Conservation (phyloP, 2,797 vertebrate genomes). For the Urocyon cinereoargenteus region DNA sequence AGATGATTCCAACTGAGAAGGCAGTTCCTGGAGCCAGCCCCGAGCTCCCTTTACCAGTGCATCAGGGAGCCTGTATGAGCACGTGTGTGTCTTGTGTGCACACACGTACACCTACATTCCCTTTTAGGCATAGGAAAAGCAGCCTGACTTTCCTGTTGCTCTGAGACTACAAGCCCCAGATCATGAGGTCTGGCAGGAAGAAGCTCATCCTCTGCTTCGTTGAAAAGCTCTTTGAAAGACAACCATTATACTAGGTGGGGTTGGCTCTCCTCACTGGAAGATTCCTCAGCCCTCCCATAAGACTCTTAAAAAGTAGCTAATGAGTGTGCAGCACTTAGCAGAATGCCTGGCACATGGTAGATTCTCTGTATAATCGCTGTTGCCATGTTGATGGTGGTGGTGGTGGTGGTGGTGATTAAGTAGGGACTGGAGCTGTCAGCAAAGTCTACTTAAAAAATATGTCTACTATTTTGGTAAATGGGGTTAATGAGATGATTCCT, state of each 20-base stretch:
- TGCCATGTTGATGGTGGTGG: background rate
- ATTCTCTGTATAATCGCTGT: background rate
- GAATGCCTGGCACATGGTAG: background rate
- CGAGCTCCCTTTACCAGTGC: background rate
- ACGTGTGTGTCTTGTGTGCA: accelerated
- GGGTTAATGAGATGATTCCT: background rate
- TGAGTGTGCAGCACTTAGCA: background rate
- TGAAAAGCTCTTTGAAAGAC: background rate
- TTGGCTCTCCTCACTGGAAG: background rate
- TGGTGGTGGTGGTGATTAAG: background rate
- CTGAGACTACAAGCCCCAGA: background rate
- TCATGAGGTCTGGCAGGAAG: background rate
- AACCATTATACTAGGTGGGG: background rate
- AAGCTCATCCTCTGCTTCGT: background rate
- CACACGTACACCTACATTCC: background rate
- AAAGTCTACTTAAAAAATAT: background rate
- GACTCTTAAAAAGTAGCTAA: background rate
- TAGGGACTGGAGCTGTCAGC: background rate
- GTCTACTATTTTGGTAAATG: background rate
- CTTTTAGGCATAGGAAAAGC: background rate
- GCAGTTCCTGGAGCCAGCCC: background rate
- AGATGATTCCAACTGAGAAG: background rate
- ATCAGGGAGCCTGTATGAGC: background rate
- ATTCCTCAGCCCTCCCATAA: background rate
- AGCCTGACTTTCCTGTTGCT: background rate